phyloP scores from a whole-genome alignment of 2,797 vertebrate genomes.

The Poecilia picta region DNA sequence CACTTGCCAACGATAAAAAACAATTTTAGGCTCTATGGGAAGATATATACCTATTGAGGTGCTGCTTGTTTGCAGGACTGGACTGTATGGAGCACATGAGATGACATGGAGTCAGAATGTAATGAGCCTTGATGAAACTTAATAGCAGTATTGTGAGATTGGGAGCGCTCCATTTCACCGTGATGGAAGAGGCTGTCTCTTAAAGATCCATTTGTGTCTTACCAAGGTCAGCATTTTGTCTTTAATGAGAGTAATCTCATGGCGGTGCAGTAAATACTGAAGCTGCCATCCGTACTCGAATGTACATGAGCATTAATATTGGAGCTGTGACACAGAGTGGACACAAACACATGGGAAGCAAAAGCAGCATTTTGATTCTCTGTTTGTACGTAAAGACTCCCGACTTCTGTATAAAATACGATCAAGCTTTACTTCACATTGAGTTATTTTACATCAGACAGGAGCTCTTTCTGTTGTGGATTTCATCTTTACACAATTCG shows the following conservation, averaged over 20 bases:
- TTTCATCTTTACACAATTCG: background rate
- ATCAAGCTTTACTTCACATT: background rate
- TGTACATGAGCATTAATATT: conserved; percentile 36
- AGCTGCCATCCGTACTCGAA: conserved; percentile 27
- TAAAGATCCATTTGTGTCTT: conserved; percentile 72
- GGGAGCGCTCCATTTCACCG: conserved; percentile 69
- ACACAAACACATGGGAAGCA: conserved; percentile 24
- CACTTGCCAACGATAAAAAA: conserved; percentile 21
- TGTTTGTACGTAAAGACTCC: background rate
- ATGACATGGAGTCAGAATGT: conserved; percentile 69
- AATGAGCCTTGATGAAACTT: conserved; percentile 78
- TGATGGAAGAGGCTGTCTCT: conserved; percentile 75
- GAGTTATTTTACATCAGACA: background rate
- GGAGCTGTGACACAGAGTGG: conserved; percentile 21
- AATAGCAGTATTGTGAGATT: conserved; percentile 73
- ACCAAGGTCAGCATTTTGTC: conserved; percentile 73
- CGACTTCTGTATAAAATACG: background rate
- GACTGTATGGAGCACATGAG: conserved; percentile 54
- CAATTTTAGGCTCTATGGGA: conserved; percentile 21
- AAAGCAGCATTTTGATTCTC: background rate
- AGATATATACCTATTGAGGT: conserved; percentile 40
- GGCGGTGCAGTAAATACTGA: conserved; percentile 51
- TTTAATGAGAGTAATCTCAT: conserved; percentile 64
- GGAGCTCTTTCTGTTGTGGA: background rate
- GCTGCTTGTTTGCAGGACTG: conserved; percentile 46